Evolutionary conservation across 2,888 invertebrate genomes (phyloP), one percentile per base, ranked within the genome.

Genomic region (Phalangium opilio): DNA sequence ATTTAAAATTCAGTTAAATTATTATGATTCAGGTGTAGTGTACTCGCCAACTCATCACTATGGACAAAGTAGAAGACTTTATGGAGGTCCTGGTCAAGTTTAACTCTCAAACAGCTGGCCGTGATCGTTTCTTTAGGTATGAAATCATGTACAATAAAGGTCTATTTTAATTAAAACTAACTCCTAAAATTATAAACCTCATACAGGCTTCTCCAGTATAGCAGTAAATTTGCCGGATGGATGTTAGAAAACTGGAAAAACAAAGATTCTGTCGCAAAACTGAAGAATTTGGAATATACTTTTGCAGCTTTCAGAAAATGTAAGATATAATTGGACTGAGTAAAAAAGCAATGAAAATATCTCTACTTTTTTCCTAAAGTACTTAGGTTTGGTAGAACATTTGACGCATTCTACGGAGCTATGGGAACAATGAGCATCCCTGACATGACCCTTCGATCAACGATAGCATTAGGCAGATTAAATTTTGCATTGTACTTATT

Each of bases 231-330:
- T 52, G 86, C 86, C 84, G 80, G 84, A 65, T 75, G 78, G 50
- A 64, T 85, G 45, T 75, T 80, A 63, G 72, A 75, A 59, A 71
- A 70, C 47, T 66, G 72, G 55, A 71, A 74, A 18, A 74, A 75
- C 58, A 75, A 76, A 59, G 74, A 77, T 48, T 73, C 79, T 19
- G 74, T 82, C 11, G 78, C 81, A 57, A 75, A 78, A 59, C 73
- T 89, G 33, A 83, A 85, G 68, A 79, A 78, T 51, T 68, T 89
- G 43, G 89, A 89, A 66, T 78, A 77, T 57, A 78, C 83, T 49
- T 73, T 89, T 48, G 82, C 86, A 62, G 79, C 85, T 48, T 86
- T 86, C 60, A 73, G 89, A 62, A 86, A 86, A 75, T 72, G 89
- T 89, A 75, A 69, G 70, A 65, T 2, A 5, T 34, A 34, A 34